Evolutionary conservation across 1,140 invertebrate species (phyloP), one percentile per base, ranked within the genome.

Genomic region (Drosophila kepulauana): DNA sequence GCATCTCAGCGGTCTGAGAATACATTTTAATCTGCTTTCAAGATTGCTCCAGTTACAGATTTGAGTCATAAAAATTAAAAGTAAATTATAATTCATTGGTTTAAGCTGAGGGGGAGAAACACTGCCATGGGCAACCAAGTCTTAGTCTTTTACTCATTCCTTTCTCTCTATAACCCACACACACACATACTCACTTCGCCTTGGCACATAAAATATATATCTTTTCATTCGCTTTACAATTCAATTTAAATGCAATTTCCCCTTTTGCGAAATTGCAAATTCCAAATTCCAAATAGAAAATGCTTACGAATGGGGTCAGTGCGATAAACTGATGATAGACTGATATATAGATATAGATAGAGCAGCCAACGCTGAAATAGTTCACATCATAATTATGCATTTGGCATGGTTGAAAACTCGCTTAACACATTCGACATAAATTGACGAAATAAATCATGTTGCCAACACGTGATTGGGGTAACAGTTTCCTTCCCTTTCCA

Each of bases 231-330:
- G 68, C 67, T 76, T 89, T 85, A 85, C 78, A 89, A 89, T 89
- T 89, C 85, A 89, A 89, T 89, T 89, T 79, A 79, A 85, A 81
- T 81, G 81, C 81, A 89, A 89, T 89, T 89, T 89, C 85, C 85
- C 59, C 75, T 81, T 81, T 79, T 85, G 81, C 80, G 48, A 84
- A 84, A 84, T 87, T 84, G 74, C 70, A 66, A 80, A 75, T 74
- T 70, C 69, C 73, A 30, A 80, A 75, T 74, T 66, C 70, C 74
- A 35, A 41, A 73, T 61, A 52, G 51, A 64, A 64, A 28, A 41
- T 41, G 38, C 8, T 20, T 8, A 15, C 11, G 20, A 35, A 35
- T 35, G n/a, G n/a, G 11, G 11, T 51, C 48, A 52, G 33, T 25
- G 3, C 30, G 35, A 15, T 33, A 49, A 28, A 63, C 10, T 6